A percentile compares a stretch with the other conserved stretches of the same genome.
These are phyloP conservation scores for Gastracanthus pulcherrimus DNA, from an alignment of 2,888 invertebrate genomes.

Conservation along the genomic window DNA sequence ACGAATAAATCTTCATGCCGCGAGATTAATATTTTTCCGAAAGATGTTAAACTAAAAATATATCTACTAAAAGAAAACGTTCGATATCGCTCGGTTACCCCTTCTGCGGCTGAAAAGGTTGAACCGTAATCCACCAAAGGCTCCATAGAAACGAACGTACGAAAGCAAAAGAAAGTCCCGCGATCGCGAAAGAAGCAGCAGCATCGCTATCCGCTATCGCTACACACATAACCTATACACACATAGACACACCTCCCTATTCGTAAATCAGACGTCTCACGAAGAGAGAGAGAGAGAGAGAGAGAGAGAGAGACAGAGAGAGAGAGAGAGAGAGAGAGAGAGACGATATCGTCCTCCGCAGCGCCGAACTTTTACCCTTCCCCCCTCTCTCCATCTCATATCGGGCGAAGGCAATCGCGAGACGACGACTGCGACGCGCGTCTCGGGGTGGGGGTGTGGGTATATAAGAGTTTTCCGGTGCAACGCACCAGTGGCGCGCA, in stretches of 20 bases:
- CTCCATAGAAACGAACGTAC: too few relatives aligned
- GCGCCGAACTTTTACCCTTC: neutral
- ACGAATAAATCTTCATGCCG: too few relatives aligned
- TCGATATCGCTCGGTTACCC: too few relatives aligned
- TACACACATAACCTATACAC: neutral
- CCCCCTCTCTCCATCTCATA: neutral
- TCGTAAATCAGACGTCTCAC: constrained; percentile 46
- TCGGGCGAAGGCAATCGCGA: constrained; percentile 48
- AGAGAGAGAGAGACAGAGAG: too few relatives aligned
- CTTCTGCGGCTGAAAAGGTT: too few relatives aligned
- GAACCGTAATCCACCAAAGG: too few relatives aligned
- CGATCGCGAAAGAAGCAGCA: neutral
- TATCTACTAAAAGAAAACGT: too few relatives aligned
- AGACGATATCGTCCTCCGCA: constrained; percentile 2
- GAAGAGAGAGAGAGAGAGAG: neutral
- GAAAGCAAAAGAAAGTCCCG: neutral
- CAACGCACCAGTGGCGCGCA: constrained; percentile 43
- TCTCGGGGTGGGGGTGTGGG: constrained; percentile 31
- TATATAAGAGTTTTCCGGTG: constrained; percentile 63
- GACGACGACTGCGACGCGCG: too few relatives aligned
- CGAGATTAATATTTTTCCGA: too few relatives aligned
- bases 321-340: too few relatives aligned
- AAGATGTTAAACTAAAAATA: too few relatives aligned
- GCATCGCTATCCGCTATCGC: too few relatives aligned
- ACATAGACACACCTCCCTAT: constrained; percentile 23